Evolutionary conservation across 2,888 invertebrate species (phyloP).

Genomic region (Drosophila fungiperda): DNA sequence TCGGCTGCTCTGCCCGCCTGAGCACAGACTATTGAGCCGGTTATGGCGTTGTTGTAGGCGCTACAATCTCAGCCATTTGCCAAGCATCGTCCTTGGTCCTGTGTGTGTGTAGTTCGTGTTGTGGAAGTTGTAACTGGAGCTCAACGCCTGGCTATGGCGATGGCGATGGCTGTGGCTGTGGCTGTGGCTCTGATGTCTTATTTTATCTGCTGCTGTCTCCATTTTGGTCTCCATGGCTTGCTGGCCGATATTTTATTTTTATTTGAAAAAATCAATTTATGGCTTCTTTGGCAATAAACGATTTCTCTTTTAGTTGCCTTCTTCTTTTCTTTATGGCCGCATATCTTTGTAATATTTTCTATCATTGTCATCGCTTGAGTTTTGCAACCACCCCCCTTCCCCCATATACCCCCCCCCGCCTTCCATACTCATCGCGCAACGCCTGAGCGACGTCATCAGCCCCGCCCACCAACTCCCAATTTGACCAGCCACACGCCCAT

Average conservation of each 20-base stretch:
- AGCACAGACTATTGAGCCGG: constrained; percentile 47
- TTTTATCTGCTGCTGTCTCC: constrained; percentile 36
- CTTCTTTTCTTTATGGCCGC: constrained; percentile 75
- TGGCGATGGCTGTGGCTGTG: constrained; percentile 4
- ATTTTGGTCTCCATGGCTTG: constrained; percentile 8
- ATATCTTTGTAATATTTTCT: constrained; percentile 82
- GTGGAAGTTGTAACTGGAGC: constrained; percentile 41
- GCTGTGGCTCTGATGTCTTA: constrained; percentile 46
- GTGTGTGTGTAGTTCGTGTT: neutral
- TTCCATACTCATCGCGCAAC: neutral
- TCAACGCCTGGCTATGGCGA: constrained; percentile 17
- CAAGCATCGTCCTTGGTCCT: constrained; percentile 3
- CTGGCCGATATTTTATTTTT: constrained; percentile 75
- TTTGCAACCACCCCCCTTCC: constrained; percentile 16
- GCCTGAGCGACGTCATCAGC: constrained; percentile 40
- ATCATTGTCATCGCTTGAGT: constrained; percentile 78
- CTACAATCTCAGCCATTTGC: constrained; percentile 52
- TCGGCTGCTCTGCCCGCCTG: constrained; percentile 5
- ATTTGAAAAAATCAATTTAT: constrained; percentile 82
- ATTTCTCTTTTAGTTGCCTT: constrained; percentile 82
- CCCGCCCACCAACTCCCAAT: constrained; percentile 35
- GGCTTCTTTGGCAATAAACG: constrained; percentile 82
- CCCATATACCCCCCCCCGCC: neutral
- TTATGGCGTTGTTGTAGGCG: constrained; percentile 54
- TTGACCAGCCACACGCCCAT: constrained; percentile 60